phyloP scores from a whole-genome alignment of 1,140 invertebrate species.

The Carcinoscorpius rotundicauda region DNA sequence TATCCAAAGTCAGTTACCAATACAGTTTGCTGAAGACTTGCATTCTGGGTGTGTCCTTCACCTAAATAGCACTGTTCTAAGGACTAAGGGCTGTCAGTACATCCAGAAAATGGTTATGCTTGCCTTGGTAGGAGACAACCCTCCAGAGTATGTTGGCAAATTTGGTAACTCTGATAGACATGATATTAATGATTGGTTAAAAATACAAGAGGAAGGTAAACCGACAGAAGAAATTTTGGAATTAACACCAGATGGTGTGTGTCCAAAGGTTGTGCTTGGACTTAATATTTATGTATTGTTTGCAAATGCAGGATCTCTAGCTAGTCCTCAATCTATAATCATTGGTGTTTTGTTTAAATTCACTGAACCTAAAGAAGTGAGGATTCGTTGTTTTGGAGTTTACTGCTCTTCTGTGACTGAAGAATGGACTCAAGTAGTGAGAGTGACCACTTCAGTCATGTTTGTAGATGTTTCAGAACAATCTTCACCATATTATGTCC shows the following conservation, averaged over 20 bases:
- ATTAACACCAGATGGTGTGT: constrained; percentile 17
- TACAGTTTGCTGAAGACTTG: constrained; percentile 13
- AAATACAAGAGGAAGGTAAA: constrained; percentile 29
- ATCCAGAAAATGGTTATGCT: constrained; percentile 1
- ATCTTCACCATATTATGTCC: constrained; percentile 40
- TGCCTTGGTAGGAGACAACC: constrained; percentile 1
- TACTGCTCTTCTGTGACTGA: neutral
- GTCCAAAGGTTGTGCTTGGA: constrained; percentile 34
- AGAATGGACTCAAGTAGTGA: too few relatives aligned
- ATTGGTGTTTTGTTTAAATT: constrained; percentile 36
- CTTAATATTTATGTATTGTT: constrained; percentile 39
- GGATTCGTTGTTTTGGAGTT: neutral
- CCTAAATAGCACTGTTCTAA: neutral
- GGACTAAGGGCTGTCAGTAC: neutral
- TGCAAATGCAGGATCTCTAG: constrained; percentile 36
- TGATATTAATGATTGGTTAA: constrained; percentile 41
- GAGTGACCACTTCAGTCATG: constrained; percentile 33
- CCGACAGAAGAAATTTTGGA: neutral
- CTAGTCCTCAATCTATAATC: constrained; percentile 38
- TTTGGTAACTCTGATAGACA: constrained; percentile 42
- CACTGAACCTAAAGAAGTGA: neutral
- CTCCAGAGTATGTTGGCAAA: constrained; percentile 37
- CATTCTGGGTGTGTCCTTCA: constrained; percentile 7
- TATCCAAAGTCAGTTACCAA: neutral
- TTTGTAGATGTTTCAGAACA: constrained; percentile 47